These are phyloP conservation scores for Helicoverpa assulta DNA, from an alignment of 2,888 invertebrate species.

Conservation along the genomic window DNA sequence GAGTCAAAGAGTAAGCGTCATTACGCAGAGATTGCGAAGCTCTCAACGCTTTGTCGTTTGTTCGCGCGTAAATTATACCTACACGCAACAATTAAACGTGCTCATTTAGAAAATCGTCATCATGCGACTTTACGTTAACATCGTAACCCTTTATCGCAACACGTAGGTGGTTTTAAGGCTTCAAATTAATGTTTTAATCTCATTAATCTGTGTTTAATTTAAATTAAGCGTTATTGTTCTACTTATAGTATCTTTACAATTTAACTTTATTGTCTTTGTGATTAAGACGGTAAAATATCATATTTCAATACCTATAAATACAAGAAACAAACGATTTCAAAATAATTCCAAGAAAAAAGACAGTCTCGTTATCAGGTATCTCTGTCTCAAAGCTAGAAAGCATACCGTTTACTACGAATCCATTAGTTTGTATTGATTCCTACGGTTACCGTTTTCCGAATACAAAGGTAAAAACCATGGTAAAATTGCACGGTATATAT, in stretches of 20 bases:
- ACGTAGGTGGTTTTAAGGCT: constrained; percentile 21
- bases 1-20: constrained; percentile 65
- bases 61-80: constrained; percentile 73
- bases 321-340: background rate
- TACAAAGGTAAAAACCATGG: constrained; percentile 65
- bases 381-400: constrained; percentile 29
- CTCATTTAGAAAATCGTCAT: constrained; percentile 73
- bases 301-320: background rate
- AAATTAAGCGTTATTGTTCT: constrained; percentile 1
- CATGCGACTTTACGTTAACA: constrained; percentile 65
- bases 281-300: background rate
- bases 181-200: constrained; percentile 31
- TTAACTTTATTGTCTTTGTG: background rate
- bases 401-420: constrained; percentile 64
- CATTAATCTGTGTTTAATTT: constrained; percentile 5
- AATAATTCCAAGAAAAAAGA: constrained; percentile 37
- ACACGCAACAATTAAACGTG: constrained; percentile 69
- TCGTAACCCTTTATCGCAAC: constrained; percentile 54
- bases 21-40: constrained; percentile 68
- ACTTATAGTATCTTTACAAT: background rate
- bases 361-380: constrained; percentile 7
- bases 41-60: constrained; percentile 72
- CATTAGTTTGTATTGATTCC: constrained; percentile 68
- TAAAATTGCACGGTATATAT: constrained; percentile 72
- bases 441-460: constrained; percentile 63